Percentiles rank a stretch among this genome's conserved stretches.
Evolutionary conservation across 53 echinoderm and acorn worm genomes (phyloP).

Genomic region (Zoroaster sp.): DNA sequence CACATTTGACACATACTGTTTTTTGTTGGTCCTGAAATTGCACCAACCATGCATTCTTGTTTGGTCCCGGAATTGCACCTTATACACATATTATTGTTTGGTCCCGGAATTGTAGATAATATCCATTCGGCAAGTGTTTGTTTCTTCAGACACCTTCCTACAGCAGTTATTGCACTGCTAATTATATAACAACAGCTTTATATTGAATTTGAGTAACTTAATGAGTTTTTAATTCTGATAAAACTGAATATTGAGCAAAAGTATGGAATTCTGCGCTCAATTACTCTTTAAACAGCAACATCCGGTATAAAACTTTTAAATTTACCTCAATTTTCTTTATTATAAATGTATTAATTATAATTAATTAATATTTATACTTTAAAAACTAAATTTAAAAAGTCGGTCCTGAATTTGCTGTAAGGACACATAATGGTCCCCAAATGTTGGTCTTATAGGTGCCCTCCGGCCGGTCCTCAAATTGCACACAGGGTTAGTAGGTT

Average conservation of each 20-base stretch:
- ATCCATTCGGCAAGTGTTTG: too few species aligned
- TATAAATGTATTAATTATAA: neutral
- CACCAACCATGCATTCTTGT: too few species aligned
- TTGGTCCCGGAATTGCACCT: too few species aligned
- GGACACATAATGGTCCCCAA: neutral
- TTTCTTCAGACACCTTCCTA: neutral
- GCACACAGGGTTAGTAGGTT: neutral
- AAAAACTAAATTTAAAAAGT: neutral
- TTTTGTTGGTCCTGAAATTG: too few species aligned
- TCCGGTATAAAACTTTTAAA: neutral
- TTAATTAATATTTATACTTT: neutral
- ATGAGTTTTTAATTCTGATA: neutral
- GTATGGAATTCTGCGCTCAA: neutral
- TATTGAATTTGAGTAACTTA: too few species aligned
- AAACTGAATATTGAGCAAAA: neutral
- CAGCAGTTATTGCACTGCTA: neutral
- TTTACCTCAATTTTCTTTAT: neutral
- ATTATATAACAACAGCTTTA: neutral
- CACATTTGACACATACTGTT: too few species aligned
- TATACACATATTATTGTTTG: neutral
- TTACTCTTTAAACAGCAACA: neutral
- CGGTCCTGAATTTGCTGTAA: neutral
- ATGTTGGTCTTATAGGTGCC: neutral
- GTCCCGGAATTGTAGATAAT: neutral
- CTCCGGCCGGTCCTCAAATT: neutral